A percentile compares a stretch with the other conserved stretches of the same genome.
Evolutionary conservation across 2,797 vertebrate genomes (phyloP).

Genomic region (Ctenochaetus hawaiiensis): DNA sequence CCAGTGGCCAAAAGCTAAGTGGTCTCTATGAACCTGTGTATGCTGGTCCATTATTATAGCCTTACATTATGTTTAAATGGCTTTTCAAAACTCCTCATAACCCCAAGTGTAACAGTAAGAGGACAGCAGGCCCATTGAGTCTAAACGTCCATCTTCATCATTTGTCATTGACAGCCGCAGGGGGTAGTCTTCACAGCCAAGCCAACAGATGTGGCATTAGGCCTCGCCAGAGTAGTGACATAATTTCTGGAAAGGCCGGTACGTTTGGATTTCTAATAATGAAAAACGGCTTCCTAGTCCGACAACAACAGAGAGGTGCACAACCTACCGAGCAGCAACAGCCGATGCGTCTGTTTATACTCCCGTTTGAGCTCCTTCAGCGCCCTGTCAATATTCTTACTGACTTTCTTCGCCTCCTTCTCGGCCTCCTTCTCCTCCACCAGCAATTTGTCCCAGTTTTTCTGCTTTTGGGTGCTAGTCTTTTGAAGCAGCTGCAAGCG

Average conservation of each 20-base stretch:
- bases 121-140: slow-evolving; percentile 37
- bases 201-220: slow-evolving; percentile 70
- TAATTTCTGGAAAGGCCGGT: slow-evolving; percentile 64
- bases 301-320: slow-evolving; percentile 44
- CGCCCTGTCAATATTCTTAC: slow-evolving; percentile 92
- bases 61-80: not conserved
- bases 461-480: slow-evolving; percentile 86
- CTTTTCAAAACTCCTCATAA: too few species aligned
- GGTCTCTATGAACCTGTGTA: slow-evolving; percentile 19
- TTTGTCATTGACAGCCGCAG: slow-evolving; percentile 63
- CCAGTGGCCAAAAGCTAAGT: slow-evolving; percentile 15
- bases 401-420: slow-evolving; percentile 94
- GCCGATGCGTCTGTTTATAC: slow-evolving; percentile 95
- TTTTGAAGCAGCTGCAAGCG: slow-evolving; percentile 86
- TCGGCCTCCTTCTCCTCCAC: slow-evolving; percentile 95
- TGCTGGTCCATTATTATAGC: not conserved
- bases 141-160: slow-evolving; percentile 61
- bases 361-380: slow-evolving; percentile 94
- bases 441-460: slow-evolving; percentile 91
- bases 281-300: slow-evolving; percentile 36
- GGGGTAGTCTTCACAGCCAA: slow-evolving; percentile 62
- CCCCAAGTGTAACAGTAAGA: slow-evolving; percentile 3
- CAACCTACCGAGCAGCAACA: slow-evolving; percentile 94
- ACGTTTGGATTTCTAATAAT: slow-evolving; percentile 59
- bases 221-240: slow-evolving; percentile 69